Percentiles rank a stretch among this genome's conserved stretches.
Conservation (phyloP, 1,140 invertebrate species). For the Ylistrum balloti region DNA sequence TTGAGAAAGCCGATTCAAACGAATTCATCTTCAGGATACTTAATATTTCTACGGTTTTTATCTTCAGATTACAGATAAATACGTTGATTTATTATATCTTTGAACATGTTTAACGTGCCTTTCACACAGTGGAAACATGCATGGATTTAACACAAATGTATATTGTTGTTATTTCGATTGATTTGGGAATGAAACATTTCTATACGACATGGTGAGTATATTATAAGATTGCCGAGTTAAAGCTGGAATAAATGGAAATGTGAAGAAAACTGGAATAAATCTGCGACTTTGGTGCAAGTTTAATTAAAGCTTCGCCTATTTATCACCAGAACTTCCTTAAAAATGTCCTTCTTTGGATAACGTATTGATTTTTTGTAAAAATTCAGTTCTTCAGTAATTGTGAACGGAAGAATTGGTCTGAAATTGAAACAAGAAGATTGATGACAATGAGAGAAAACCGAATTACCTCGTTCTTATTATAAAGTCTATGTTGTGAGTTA, state of each 20-base stretch:
- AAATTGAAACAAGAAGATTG: not conserved
- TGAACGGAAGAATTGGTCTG: not conserved
- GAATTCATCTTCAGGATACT: not conserved
- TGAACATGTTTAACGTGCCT: too few species aligned
- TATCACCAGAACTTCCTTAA: not conserved
- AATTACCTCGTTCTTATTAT: too few species aligned
- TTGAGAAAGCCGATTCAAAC: too few species aligned
- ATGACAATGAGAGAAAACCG: not conserved
- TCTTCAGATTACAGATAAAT: not conserved
- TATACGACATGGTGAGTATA: not conserved
- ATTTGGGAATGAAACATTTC: not conserved
- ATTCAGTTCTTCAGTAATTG: not conserved
- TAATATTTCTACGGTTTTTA: not conserved
- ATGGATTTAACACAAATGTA: not conserved
- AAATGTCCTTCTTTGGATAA: not conserved
- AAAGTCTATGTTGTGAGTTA: too few species aligned
- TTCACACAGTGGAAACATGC: not conserved
- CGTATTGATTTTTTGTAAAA: not conserved
- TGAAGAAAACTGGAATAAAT: not conserved
- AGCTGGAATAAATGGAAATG: not conserved
- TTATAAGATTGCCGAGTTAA: not conserved
- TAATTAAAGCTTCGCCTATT: slow-evolving; percentile 7
- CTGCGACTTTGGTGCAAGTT: not conserved
- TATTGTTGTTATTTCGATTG: not conserved
- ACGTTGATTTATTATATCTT: too few species aligned